These are phyloP conservation scores for Peromyscus nudipes DNA, from an alignment of 2,797 vertebrate genomes.

Conservation along the genomic window DNA sequence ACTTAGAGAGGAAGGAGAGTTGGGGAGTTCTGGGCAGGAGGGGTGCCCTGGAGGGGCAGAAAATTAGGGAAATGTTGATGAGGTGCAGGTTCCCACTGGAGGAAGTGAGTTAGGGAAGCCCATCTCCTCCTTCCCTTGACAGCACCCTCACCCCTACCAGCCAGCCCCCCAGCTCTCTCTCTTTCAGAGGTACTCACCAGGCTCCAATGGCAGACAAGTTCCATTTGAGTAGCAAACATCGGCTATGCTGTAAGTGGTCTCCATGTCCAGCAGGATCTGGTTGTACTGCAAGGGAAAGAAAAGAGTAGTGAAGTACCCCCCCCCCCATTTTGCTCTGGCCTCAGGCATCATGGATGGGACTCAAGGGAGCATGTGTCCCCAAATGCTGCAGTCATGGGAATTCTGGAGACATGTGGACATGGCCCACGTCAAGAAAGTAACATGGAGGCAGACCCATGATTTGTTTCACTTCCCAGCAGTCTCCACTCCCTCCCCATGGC, in stretches of 20 bases:
- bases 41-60: accelerated
- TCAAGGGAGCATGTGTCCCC: background rate
- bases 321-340: background rate
- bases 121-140: accelerated
- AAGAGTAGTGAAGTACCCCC: background rate
- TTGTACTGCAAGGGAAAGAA: slow-evolving; percentile 91
- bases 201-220: slow-evolving; percentile 93
- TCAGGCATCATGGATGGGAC: background rate
- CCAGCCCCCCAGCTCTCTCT: background rate
- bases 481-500: no score
- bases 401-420: background rate
- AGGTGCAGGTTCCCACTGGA: background rate
- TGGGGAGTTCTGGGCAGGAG: accelerated
- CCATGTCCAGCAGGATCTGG: slow-evolving; percentile 95
- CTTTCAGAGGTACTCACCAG: slow-evolving; percentile 88
- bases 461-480: accelerated
- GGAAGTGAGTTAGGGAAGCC: background rate
- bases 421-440: background rate
- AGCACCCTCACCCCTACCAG: background rate
- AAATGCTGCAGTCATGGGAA: background rate
- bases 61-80: background rate
- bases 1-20: background rate
- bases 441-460: background rate
- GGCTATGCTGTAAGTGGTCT: slow-evolving; percentile 95
- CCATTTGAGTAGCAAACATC: slow-evolving; percentile 90